Percentiles rank a stretch among this genome's conserved stretches.
phyloP scores from a whole-genome alignment of 2,113 vertebrate genomes.

The Corvus moneduloides region DNA sequence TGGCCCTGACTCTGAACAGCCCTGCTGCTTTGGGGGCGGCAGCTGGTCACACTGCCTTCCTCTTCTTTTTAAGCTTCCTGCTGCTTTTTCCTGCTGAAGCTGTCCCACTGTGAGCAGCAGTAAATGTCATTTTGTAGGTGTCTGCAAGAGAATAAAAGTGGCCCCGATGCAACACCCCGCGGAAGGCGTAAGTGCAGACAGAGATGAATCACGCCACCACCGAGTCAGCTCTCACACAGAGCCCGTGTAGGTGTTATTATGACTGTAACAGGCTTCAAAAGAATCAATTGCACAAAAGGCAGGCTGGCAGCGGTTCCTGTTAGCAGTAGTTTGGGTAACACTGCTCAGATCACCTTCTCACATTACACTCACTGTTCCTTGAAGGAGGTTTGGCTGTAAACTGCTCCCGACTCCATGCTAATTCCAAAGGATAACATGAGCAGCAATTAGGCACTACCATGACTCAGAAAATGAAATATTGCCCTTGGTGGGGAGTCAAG shows the following conservation, averaged over 20 bases:
- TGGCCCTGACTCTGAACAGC: rapidly evolving
- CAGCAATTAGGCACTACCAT: neutral
- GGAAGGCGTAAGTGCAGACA: neutral
- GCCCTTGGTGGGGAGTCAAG: neutral
- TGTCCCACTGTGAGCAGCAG: neutral
- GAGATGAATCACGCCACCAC: neutral
- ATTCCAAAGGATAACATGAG: neutral
- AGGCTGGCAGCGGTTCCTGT: neutral
- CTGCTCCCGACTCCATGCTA: neutral
- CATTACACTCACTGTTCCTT: neutral
- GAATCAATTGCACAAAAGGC: neutral
- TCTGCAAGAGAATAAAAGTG: neutral
- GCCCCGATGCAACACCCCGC: neutral
- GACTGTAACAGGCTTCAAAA: neutral
- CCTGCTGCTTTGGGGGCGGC: neutral
- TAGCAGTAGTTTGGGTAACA: neutral
- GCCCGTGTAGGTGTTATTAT: neutral
- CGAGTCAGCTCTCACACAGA: neutral
- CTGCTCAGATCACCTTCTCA: neutral
- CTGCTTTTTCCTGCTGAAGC: neutral
- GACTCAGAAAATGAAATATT: neutral
- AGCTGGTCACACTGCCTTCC: neutral
- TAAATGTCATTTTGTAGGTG: slow-evolving; percentile 1
- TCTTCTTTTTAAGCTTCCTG: neutral
- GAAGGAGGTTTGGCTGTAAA: neutral